These are phyloP conservation scores for Syrphus vitripennis DNA, from an alignment of 2,888 invertebrate species.

Conservation along the genomic window DNA sequence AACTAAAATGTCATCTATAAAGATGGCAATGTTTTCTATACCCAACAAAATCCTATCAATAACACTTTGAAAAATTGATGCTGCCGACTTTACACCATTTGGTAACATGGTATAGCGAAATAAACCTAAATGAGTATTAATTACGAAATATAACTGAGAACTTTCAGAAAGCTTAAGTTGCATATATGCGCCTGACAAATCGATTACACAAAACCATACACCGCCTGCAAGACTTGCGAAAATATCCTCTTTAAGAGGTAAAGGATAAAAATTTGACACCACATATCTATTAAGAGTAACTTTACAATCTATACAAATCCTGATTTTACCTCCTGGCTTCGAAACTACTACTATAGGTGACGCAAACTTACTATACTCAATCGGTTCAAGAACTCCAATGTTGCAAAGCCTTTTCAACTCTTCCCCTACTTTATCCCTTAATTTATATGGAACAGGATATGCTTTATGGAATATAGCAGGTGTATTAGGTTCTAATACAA, in stretches of 20 bases:
- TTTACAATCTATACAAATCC: too few relatives aligned
- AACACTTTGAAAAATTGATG: too few relatives aligned
- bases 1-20: conserved; percentile 13
- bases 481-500: neutral
- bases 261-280: too few relatives aligned
- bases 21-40: neutral
- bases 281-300: too few relatives aligned
- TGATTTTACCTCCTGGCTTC: too few relatives aligned
- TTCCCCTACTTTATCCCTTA: too few relatives aligned
- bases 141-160: neutral
- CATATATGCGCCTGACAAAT: neutral
- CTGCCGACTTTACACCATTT: neutral
- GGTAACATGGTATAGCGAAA: neutral
- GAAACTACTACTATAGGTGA: too few relatives aligned
- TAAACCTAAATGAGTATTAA: neutral
- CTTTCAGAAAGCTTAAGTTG: neutral
- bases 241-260: neutral
- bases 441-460: neutral
- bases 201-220: neutral
- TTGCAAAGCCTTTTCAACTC: too few relatives aligned
- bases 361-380: too few relatives aligned
- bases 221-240: neutral
- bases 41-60: neutral
- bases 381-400: too few relatives aligned
- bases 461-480: neutral